Conservation (phyloP, 2,888 invertebrate genomes). For the Ochropleura plecta region DNA sequence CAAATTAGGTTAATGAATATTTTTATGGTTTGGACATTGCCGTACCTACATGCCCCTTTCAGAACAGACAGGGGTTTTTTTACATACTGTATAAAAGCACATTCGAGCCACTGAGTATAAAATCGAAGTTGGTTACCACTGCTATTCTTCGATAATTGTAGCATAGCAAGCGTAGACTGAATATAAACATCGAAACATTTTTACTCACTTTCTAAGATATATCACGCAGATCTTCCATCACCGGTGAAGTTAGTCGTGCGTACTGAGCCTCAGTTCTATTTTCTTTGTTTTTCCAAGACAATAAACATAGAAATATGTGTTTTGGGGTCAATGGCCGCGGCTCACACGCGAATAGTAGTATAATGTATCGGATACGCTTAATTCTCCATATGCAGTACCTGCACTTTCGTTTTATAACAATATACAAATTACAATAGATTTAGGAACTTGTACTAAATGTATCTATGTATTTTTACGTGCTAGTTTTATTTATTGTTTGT, state of each 20-base stretch:
- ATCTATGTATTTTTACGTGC: constrained; percentile 79
- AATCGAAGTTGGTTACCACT: constrained; percentile 2
- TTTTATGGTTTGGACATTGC: no score
- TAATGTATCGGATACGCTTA: constrained; percentile 84
- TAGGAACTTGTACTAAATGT: constrained; percentile 81
- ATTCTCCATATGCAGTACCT: constrained; percentile 86
- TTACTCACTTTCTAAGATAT: constrained; percentile 28
- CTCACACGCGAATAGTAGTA: constrained; percentile 53
- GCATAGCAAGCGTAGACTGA: constrained; percentile 32
- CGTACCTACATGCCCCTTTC: no score
- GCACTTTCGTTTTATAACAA: constrained; percentile 84
- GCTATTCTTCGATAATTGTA: constrained; percentile 25
- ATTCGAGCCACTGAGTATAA: not conserved
- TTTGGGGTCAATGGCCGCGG: constrained; percentile 51
- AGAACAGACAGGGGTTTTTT: no score
- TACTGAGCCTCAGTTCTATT: constrained; percentile 19
- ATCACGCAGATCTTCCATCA: constrained; percentile 49
- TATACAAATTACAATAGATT: constrained; percentile 83
- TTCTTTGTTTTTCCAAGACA: constrained; percentile 46
- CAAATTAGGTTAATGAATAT: no score
- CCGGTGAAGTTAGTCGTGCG: constrained; percentile 2
- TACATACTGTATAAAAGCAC: not conserved
- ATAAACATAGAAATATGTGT: constrained; percentile 24
- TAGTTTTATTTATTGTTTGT: constrained; percentile 85
- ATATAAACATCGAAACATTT: constrained; percentile 32